These are phyloP conservation scores for Drosophila paranaensis DNA, from an alignment of 2,888 invertebrate genomes.

Conservation along the genomic window DNA sequence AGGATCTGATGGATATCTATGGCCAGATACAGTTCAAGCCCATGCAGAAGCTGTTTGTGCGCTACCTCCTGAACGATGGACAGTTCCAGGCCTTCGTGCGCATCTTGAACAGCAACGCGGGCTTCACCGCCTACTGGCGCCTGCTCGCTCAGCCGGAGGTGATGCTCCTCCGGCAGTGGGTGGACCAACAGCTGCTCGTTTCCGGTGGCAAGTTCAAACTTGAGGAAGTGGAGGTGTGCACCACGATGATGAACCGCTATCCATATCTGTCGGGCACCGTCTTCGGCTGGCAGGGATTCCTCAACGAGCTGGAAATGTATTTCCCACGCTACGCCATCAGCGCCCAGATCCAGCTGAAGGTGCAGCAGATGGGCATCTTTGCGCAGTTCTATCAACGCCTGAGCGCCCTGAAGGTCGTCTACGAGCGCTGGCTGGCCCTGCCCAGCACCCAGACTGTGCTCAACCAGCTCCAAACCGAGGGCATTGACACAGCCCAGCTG, in stretches of 20 bases:
- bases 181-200: slow-evolving; percentile 65
- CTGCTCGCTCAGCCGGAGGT: slow-evolving; percentile 80
- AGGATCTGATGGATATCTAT: slow-evolving; percentile 68
- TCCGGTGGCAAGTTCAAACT: slow-evolving; percentile 60
- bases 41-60: slow-evolving; percentile 61
- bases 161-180: slow-evolving; percentile 69
- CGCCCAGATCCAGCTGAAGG: slow-evolving; percentile 71
- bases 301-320: slow-evolving; percentile 74
- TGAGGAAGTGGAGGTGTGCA: slow-evolving; percentile 64
- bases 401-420: slow-evolving; percentile 63
- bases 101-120: slow-evolving; percentile 71
- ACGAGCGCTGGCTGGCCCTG: slow-evolving; percentile 75
- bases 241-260: slow-evolving; percentile 62
- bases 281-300: slow-evolving; percentile 81
- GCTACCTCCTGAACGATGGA: slow-evolving; percentile 78
- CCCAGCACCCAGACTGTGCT: slow-evolving; percentile 65
- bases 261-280: slow-evolving; percentile 71
- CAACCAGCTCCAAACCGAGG: slow-evolving; percentile 64
- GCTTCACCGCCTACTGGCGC: slow-evolving; percentile 62
- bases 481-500: slow-evolving; percentile 70
- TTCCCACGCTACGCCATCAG: slow-evolving; percentile 70
- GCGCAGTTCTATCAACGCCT: slow-evolving; percentile 73
- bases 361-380: slow-evolving; percentile 70
- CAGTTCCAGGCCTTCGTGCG: slow-evolving; percentile 82
- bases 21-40: slow-evolving; percentile 65